Evolutionary conservation across 2,888 invertebrate genomes (phyloP), one percentile per base, ranked within the genome.

Genomic region (Listrodromus nycthemerus): DNA sequence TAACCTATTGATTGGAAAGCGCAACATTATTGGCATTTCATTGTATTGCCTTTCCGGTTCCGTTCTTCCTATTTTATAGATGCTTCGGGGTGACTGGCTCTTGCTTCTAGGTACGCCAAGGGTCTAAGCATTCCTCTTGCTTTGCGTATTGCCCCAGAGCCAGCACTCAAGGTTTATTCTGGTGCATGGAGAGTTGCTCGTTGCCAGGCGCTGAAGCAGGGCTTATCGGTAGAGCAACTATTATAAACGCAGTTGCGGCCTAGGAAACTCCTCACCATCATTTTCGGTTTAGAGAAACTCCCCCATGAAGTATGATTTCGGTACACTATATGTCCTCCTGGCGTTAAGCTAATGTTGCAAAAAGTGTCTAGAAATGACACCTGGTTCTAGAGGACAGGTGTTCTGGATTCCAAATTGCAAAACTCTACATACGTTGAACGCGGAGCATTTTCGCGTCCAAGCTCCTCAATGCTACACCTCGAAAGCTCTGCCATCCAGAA

Each of bases 401-500:
- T 24, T 37, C 55, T 55, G 71, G 55, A 55, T 71, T 58, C 41
- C 41, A 24, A 55, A 55, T 41, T 71, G n/a, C 58, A 50, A 55
- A 58, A 21, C 55, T 37, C 19, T 30, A 33, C 8, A 0, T 30
- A 33, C 8, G 1, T 55, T n/a, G 24, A 8, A 24, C 24, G 8
- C 8, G 37, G 24, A 24, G 1, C 21, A 8, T 2, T 8, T 41
- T 27, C 27, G 24, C 24, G 58, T 71, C 58, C 27, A 8, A 58
- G 16, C 37, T n/a, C 24, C 24, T 37, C 41, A 27, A 27, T 37
- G 37, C 41, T n/a, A 27, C 1, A 6, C 16, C 52, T 7, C 41
- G n/a, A 8, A 16, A 58, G 30, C 4, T 55, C 21, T 24, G 8
- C 52, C 10, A 52, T 21, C 24, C 55, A 3, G 55, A 13, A 8